A percentile compares a stretch with the other conserved stretches of the same genome.
Conservation (phyloP, 2,888 invertebrate species). For the Leptopilina drosophilae region DNA sequence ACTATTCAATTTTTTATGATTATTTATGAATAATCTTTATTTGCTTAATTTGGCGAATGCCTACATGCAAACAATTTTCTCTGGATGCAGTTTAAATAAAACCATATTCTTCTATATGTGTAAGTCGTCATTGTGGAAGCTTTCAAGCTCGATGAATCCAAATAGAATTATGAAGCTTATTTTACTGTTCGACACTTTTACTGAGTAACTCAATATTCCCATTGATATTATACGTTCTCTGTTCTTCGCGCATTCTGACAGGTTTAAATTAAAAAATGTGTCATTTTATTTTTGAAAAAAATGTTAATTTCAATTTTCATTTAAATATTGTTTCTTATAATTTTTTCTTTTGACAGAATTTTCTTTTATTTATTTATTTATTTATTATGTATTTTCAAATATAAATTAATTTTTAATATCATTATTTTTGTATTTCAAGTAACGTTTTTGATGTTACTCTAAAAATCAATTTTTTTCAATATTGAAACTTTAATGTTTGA, state of each 20-base stretch:
- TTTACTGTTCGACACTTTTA: conserved; percentile 26
- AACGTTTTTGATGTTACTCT: no score
- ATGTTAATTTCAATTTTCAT: background rate
- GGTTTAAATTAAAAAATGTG: background rate
- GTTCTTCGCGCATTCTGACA: background rate
- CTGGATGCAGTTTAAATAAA: background rate
- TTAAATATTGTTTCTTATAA: background rate
- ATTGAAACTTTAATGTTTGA: no score
- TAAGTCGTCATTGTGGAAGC: background rate
- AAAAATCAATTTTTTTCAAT: no score
- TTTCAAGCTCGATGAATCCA: conserved; percentile 26
- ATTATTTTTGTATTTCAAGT: no score
- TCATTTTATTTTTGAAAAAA: background rate
- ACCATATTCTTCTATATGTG: background rate
- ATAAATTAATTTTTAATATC: background rate
- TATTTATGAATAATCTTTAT: background rate
- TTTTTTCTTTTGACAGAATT: background rate
- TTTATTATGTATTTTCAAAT: background rate
- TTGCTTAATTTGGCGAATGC: background rate
- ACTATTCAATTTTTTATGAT: background rate
- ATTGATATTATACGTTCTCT: background rate
- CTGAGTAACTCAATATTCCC: conserved; percentile 31
- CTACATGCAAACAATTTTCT: background rate
- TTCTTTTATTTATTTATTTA: background rate
- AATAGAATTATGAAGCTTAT: conserved; percentile 20